Conservation (phyloP, 2,113 vertebrate genomes). For the Ammodytes dubius region DNA sequence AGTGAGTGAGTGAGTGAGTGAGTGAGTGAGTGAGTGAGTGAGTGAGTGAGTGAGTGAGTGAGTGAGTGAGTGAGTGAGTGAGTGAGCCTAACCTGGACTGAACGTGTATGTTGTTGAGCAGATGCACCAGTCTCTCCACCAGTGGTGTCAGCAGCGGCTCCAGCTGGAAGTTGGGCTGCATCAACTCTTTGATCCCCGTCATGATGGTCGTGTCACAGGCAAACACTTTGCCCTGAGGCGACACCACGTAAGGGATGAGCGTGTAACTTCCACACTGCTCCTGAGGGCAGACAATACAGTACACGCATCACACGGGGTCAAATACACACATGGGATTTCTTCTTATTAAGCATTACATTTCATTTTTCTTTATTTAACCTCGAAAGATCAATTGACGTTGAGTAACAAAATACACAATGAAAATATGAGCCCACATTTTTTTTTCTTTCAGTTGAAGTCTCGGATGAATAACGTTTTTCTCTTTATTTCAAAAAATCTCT, state of each 20-base stretch:
- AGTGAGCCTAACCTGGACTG: slow-evolving; percentile 85
- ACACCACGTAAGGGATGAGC: slow-evolving; percentile 90
- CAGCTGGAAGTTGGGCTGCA: slow-evolving; percentile 85
- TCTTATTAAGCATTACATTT: background rate
- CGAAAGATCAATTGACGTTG: too few relatives aligned
- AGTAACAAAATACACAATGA: too few relatives aligned
- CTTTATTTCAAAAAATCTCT: background rate
- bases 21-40: too few relatives aligned
- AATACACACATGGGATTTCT: background rate
- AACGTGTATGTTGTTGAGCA: slow-evolving; percentile 87
- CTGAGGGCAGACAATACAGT: slow-evolving; percentile 70
- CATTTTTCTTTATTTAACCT: too few relatives aligned
- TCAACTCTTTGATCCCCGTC: slow-evolving; percentile 85
- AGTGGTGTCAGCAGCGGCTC: slow-evolving; percentile 88
- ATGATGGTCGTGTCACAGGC: slow-evolving; percentile 86
- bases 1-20: too few relatives aligned
- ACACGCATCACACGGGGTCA: background rate
- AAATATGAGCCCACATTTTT: too few relatives aligned
- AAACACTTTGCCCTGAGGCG: slow-evolving; percentile 88
- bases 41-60: too few relatives aligned
- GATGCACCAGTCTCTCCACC: slow-evolving; percentile 82
- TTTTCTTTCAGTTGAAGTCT: background rate
- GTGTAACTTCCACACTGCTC: slow-evolving; percentile 90
- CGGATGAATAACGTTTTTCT: background rate
- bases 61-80: too few relatives aligned